Percentiles rank a stretch among this genome's conserved stretches.
Conservation (phyloP, 92 coral and sea anemone species). For the Parazoanthus darwini region DNA sequence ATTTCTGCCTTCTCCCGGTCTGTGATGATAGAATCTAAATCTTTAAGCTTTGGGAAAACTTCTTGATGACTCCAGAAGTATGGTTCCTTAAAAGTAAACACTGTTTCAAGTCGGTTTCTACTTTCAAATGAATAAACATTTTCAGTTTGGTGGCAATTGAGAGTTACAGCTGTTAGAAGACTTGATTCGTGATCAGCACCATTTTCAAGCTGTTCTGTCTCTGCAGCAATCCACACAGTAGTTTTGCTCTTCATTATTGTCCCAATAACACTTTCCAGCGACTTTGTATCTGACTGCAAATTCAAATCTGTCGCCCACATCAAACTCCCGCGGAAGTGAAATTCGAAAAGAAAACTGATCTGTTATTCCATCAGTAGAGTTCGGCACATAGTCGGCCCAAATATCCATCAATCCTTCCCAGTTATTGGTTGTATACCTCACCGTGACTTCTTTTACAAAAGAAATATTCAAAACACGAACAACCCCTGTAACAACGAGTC, state of each 20-base stretch:
- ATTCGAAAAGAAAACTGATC: slow-evolving; percentile 88
- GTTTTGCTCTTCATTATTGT: slow-evolving; percentile 70
- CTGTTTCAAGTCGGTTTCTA: neutral
- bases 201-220: neutral
- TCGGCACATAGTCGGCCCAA: slow-evolving; percentile 88
- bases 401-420: slow-evolving; percentile 72
- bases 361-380: slow-evolving; percentile 74
- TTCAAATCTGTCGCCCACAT: slow-evolving; percentile 71
- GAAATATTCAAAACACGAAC: slow-evolving; percentile 81
- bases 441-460: slow-evolving; percentile 82
- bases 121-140: no score
- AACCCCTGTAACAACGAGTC: slow-evolving; percentile 86
- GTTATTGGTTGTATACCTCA: slow-evolving; percentile 70
- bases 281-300: slow-evolving; percentile 76
- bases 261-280: slow-evolving; percentile 80
- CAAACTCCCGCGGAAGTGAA: slow-evolving; percentile 70
- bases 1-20: neutral
- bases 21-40: neutral
- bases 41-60: neutral
- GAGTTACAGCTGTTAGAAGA: neutral
- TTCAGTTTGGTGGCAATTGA: neutral
- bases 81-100: neutral
- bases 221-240: slow-evolving; percentile 64
- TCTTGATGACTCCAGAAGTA: neutral
- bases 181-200: neutral